Evolutionary conservation across 2,113 vertebrate genomes (phyloP).

Genomic region (Siphamia tubifer): DNA sequence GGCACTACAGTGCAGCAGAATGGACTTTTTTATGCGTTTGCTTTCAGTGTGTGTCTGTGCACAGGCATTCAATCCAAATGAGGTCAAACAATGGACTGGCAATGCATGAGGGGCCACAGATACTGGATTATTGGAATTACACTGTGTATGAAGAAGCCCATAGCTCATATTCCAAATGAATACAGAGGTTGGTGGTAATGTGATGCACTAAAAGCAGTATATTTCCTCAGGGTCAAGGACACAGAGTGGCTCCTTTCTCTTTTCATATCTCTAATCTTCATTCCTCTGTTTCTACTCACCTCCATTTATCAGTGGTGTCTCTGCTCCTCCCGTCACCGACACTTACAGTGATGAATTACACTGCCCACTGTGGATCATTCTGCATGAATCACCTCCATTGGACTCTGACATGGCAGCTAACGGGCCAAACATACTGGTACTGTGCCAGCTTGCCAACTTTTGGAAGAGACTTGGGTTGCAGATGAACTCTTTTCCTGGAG

Average conservation of each 20-base stretch:
- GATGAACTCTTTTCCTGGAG: neutral
- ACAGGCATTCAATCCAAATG: neutral
- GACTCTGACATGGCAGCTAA: neutral
- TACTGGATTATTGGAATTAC: neutral
- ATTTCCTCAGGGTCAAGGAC: slow-evolving; percentile 37
- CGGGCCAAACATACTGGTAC: neutral
- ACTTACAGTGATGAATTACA: slow-evolving; percentile 36
- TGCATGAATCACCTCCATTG: slow-evolving; percentile 30
- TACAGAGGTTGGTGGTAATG: neutral
- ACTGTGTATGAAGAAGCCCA: neutral
- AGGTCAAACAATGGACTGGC: slow-evolving; percentile 30
- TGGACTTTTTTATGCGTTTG: slow-evolving; percentile 15
- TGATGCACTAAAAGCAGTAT: neutral
- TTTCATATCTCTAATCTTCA: slow-evolving; percentile 23
- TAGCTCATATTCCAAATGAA: slow-evolving; percentile 20
- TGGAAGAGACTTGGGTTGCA: neutral
- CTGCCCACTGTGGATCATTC: slow-evolving; percentile 19
- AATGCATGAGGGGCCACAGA: slow-evolving; percentile 1
- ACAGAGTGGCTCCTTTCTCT: neutral
- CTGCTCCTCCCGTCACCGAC: slow-evolving; percentile 25
- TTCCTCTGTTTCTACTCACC: slow-evolving; percentile 30
- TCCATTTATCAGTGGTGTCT: slow-evolving; percentile 25
- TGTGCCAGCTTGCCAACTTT: neutral
- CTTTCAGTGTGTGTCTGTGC: neutral
- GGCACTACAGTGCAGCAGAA: slow-evolving; percentile 17